phyloP scores from a whole-genome alignment of 2,113 vertebrate species.

The Bubalus kerabau region DNA sequence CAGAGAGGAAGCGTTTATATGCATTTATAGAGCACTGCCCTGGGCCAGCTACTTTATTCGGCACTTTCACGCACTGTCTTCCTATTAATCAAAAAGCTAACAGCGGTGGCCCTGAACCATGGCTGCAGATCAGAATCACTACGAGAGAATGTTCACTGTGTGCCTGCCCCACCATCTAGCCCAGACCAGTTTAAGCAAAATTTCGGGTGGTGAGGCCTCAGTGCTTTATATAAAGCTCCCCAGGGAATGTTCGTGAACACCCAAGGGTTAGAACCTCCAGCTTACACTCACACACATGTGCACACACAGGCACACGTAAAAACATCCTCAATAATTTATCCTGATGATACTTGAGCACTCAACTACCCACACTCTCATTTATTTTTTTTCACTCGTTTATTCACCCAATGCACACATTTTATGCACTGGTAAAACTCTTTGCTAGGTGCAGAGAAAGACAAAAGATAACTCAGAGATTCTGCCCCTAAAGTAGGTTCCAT shows the following conservation, averaged over 20 bases:
- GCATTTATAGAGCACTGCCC: neutral
- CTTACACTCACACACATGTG: neutral
- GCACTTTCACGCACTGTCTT: neutral
- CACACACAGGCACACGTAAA: neutral
- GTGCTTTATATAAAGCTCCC: neutral
- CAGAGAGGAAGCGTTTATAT: neutral
- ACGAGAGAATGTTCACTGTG: neutral
- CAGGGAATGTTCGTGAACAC: neutral
- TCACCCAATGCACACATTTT: neutral
- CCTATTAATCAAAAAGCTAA: conserved; percentile 24
- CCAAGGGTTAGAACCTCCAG: neutral
- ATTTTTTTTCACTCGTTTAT: neutral
- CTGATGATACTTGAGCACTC: neutral
- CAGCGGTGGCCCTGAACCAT: neutral
- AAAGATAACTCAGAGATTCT: neutral
- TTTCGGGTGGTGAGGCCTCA: neutral
- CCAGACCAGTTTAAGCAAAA: neutral
- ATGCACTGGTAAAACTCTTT: neutral
- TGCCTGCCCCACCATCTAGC: neutral
- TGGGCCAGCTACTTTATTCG: neutral
- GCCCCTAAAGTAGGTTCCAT: neutral
- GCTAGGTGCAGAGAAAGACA: neutral
- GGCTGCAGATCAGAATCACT: neutral
- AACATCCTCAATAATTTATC: neutral
- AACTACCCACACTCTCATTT: neutral